Base-by-base conservation (phyloP, 2,797 vertebrate species). In the Scolopax rusticola region DNA sequence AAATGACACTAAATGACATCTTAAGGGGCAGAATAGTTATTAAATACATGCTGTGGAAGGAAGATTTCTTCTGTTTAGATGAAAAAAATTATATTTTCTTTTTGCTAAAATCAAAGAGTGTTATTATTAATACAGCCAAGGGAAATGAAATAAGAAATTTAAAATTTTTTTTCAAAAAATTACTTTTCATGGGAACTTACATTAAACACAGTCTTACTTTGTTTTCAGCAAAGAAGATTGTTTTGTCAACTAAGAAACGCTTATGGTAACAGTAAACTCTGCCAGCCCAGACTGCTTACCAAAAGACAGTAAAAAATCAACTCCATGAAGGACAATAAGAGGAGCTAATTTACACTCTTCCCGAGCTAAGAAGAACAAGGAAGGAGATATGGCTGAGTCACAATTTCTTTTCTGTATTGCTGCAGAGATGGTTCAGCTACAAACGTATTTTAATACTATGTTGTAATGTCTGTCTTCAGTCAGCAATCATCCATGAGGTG, bases 1-100 rank as follows among this genome's bases (percentile, higher is more conserved):
- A 97, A 94, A 94, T 75, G 84, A 93, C 86, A 95, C 67, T 84
- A 84, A 88, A 95, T 84, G 59, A 86, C 88, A 90, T 82, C 88
- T 92, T 93, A 89, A 90, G 48, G 54, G 48, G 38, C 73, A 84
- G 84, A 90, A 59, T 12, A 41, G 86, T 90, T 92, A 93, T 93
- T 93, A 94, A 96, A 93, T 51, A 45, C 11, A 33, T 51, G 13
- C 63, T 9, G 5, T 20, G 53, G 73, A 84, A 82, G 43, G 24
- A 86, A 87, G 27, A 4, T 47, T 88, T 71, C 63, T 70, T 69
- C 53, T 68, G 30, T 74, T 94, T 86, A 75, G 61, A 43, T 86
- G 56, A 93, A 95, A 94, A 83, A 73, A 7, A 23, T 11, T 30
- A 15, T 64, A 74, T 33, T 68, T 88, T 50, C 43, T 74, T 88